Conservation (phyloP, 2,113 vertebrate species). For the Oxygymnocypris stewartii region DNA sequence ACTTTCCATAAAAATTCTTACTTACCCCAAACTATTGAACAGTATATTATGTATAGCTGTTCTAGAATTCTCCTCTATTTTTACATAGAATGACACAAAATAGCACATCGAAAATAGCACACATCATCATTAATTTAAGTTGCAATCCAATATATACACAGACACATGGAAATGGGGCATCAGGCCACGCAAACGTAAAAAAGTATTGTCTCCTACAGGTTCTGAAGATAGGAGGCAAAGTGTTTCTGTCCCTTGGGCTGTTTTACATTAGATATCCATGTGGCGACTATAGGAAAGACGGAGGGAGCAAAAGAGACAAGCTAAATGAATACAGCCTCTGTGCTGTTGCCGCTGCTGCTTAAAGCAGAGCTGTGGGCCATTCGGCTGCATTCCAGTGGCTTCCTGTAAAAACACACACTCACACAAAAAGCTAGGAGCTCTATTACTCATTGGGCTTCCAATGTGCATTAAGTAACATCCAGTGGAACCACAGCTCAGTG, state of each 20-base stretch:
- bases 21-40: too few relatives aligned
- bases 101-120: neutral
- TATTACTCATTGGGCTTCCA: slow-evolving; percentile 37
- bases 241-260: neutral
- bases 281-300: slow-evolving; percentile 50
- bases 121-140: too few relatives aligned
- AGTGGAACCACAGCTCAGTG: slow-evolving; percentile 40
- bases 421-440: slow-evolving; percentile 32
- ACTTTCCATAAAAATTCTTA: too few relatives aligned
- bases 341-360: slow-evolving; percentile 19
- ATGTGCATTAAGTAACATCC: slow-evolving; percentile 31
- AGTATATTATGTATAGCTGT: too few relatives aligned
- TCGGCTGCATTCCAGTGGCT: slow-evolving; percentile 33
- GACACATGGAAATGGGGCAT: neutral
- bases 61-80: too few relatives aligned
- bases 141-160: neutral
- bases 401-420: slow-evolving; percentile 37
- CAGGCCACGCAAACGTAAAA: neutral
- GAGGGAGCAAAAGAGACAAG: slow-evolving; percentile 10
- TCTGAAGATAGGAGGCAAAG: neutral
- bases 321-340: slow-evolving; percentile 35
- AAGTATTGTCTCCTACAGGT: neutral
- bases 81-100: too few relatives aligned
- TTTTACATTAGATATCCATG: slow-evolving; percentile 47
- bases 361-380: slow-evolving; percentile 35